Evolutionary conservation across 2,797 vertebrate genomes (phyloP), one percentile per base, ranked within the genome.

Genomic region (Chrysocyon brachyurus): DNA sequence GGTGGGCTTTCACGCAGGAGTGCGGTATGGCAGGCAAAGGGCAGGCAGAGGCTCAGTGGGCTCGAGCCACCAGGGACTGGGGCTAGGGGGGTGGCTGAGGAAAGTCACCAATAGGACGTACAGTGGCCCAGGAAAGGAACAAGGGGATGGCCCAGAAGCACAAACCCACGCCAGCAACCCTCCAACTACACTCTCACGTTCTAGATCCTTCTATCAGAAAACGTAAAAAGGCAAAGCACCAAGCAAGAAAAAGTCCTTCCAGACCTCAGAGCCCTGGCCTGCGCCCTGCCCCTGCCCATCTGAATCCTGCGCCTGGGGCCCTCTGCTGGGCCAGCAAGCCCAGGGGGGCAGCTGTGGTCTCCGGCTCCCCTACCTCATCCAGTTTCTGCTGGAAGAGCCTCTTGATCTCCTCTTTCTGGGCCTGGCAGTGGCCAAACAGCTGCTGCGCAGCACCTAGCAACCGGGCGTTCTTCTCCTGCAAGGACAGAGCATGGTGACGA

Each of bases 341-440:
- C 40, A 3, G 70, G 26, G 70, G 0, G 2, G 46, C 26, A 2
- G 26, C 4, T 7, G 2, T 8, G 28, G 16, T 24, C 77, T 3
- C 21, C 10, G 1, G 52, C 46, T 28, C 9, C 36, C 97, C 96
- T 98, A 99, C 99, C 99, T 99, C 99, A 82, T 99, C 99, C 36
- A 99, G 98, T 96, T 99, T 99, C 98, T 99, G 99, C 98, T 99
- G 99, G 97, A 99, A 99, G 77, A 99, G 99, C 75, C 99, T 99
- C 95, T 99, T 99, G 98, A 99, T 99, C 98, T 99, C 99, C 97
- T 99, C 99, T 96, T 99, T 99, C 98, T 99, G 99, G 92, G 99
- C 98, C 98, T 99, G 99, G 98, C 99, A 99, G 97, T 99, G 99
- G 52, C 98, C 99, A 88, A 99, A 99, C 28, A 99, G 99, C 98